Conservation (phyloP, 2,888 invertebrate species). For the Sphinx pinastri region DNA sequence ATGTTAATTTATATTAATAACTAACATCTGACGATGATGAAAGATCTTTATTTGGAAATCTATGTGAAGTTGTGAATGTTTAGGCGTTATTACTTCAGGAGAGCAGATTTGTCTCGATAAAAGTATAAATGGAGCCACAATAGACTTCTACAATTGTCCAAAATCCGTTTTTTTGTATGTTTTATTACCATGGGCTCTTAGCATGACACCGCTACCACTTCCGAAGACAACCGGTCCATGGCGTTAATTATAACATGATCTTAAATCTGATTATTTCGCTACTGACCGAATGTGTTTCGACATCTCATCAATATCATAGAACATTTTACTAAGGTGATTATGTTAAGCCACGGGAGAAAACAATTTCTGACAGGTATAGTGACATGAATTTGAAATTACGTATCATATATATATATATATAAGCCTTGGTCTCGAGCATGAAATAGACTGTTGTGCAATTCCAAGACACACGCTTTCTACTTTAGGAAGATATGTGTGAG, state of each 20-base stretch:
- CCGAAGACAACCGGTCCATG: constrained; percentile 72
- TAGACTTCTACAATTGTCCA: constrained; percentile 41
- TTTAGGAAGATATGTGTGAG: too few relatives aligned
- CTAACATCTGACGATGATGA: too few relatives aligned
- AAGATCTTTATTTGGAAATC: too few relatives aligned
- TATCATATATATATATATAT: too few relatives aligned
- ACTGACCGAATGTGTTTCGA: constrained; percentile 70
- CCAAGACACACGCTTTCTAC: too few relatives aligned
- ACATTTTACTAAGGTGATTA: constrained; percentile 65
- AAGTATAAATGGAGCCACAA: neutral
- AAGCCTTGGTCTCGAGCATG: too few relatives aligned
- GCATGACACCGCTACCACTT: constrained; percentile 74
- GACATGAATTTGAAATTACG: constrained; percentile 14
- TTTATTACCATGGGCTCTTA: constrained; percentile 69
- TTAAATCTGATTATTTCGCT: constrained; percentile 76
- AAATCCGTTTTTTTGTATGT: constrained; percentile 55
- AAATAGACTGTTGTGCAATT: too few relatives aligned
- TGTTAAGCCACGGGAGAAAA: constrained; percentile 43
- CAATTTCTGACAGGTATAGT: constrained; percentile 5
- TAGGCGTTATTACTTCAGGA: too few relatives aligned
- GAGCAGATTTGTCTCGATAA: too few relatives aligned
- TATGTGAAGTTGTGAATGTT: too few relatives aligned
- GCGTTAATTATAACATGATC: constrained; percentile 78
- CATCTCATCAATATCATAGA: constrained; percentile 72
- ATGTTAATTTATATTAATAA: too few relatives aligned